Conservation (phyloP, 2,888 invertebrate genomes). For the Macrosoma leucophasiata region DNA sequence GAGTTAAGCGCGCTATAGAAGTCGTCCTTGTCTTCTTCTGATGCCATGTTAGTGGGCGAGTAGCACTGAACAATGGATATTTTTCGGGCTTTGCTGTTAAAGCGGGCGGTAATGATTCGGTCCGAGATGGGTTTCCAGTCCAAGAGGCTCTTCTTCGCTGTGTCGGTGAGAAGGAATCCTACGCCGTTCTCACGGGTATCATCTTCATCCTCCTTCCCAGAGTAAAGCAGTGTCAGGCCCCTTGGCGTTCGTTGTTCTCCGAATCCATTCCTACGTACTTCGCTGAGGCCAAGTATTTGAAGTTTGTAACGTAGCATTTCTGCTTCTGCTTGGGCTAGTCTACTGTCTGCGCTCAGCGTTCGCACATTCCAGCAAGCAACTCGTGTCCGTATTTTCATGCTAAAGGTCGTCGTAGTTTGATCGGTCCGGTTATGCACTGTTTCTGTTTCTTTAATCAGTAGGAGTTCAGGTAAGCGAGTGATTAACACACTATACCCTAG, state of each 20-base stretch:
- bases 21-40: constrained; percentile 1
- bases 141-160: constrained; percentile 6
- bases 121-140: constrained; percentile 15
- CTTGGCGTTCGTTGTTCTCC: constrained; percentile 17
- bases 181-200: constrained; percentile 15
- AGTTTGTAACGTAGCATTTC: constrained; percentile 15
- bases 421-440: no score
- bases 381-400: constrained; percentile 20
- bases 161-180: constrained; percentile 7
- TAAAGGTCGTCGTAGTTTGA: constrained; percentile 15
- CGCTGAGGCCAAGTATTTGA: constrained; percentile 16
- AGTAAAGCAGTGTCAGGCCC: constrained; percentile 16
- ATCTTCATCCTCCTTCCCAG: constrained; percentile 14
- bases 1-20: constrained; percentile 1
- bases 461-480: no score
- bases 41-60: constrained; percentile 1
- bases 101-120: constrained; percentile 15
- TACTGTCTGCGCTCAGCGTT: constrained; percentile 12
- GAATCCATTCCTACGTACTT: no score
- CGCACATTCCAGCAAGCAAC: constrained; percentile 19
- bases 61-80: constrained; percentile 2
- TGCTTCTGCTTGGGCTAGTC: constrained; percentile 14
- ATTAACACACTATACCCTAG: no score
- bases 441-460: no score
- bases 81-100: no score